These are phyloP conservation scores for Melanotaenia trifasciata DNA, from an alignment of 2,797 vertebrate species.

Conservation along the genomic window DNA sequence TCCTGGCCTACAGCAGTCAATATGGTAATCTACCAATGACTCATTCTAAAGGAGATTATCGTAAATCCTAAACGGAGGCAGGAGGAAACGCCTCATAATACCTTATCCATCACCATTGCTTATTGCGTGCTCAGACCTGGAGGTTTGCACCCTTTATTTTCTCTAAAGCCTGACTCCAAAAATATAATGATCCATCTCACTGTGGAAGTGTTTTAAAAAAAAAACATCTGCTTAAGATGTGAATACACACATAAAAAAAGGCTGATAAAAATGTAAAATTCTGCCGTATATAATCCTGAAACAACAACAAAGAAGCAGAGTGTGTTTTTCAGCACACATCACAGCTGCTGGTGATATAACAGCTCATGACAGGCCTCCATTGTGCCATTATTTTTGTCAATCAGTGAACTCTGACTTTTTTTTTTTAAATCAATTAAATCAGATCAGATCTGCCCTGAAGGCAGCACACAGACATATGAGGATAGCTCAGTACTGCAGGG, in stretches of 20 bases:
- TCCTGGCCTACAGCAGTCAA: constrained; percentile 71
- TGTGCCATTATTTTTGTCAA: constrained; percentile 54
- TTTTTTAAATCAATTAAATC: constrained; percentile 39
- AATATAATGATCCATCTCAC: constrained; percentile 48
- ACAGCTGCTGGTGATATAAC: constrained; percentile 45
- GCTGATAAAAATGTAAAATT: background rate
- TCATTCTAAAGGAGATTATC: constrained; percentile 79
- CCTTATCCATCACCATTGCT: constrained; percentile 72
- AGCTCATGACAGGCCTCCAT: constrained; percentile 16
- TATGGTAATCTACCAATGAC: constrained; percentile 76
- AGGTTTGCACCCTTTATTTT: constrained; percentile 51
- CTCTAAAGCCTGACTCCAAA: constrained; percentile 36
- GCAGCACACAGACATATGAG: constrained; percentile 37
- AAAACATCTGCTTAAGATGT: constrained; percentile 4
- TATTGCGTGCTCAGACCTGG: constrained; percentile 71
- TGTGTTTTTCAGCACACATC: constrained; percentile 15
- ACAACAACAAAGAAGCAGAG: constrained; percentile 15
- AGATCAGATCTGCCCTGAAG: constrained; percentile 51
- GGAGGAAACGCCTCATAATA: constrained; percentile 75
- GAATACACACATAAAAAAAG: background rate
- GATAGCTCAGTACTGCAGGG: constrained; percentile 40
- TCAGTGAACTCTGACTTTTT: constrained; percentile 58
- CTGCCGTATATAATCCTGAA: constrained; percentile 11
- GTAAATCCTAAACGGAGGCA: constrained; percentile 78
- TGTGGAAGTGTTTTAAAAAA: constrained; percentile 1